Conservation (phyloP, 2,797 vertebrate species). For the Gambusia yucatana region DNA sequence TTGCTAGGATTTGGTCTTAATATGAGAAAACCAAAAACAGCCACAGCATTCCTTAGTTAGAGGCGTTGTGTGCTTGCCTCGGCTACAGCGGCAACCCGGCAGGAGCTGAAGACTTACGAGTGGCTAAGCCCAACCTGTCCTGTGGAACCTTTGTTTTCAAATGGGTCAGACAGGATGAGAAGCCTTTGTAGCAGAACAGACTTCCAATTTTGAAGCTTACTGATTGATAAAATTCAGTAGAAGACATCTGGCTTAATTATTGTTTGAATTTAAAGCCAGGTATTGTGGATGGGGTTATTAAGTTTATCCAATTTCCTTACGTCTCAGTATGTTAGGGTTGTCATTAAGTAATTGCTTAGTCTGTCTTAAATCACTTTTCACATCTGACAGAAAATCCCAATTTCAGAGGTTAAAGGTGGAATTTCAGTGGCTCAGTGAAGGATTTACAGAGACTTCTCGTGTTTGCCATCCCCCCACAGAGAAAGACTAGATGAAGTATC, state of each 20-base stretch:
- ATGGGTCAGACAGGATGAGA: slow-evolving; percentile 2
- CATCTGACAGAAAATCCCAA: slow-evolving; percentile 16
- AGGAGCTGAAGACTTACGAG: slow-evolving; percentile 35
- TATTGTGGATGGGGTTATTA: neutral
- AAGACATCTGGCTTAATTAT: neutral
- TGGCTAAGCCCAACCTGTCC: neutral
- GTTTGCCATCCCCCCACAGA: slow-evolving; percentile 17
- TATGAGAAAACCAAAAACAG: slow-evolving; percentile 14
- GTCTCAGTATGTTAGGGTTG: neutral
- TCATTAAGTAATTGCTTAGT: slow-evolving; percentile 18
- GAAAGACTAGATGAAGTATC: slow-evolving; percentile 11
- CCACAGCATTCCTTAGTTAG: slow-evolving; percentile 51
- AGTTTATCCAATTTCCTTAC: neutral
- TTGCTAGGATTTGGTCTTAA: slow-evolving; percentile 20
- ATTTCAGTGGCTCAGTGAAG: slow-evolving; percentile 5
- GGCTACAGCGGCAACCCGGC: slow-evolving; percentile 38
- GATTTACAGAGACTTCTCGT: slow-evolving; percentile 12
- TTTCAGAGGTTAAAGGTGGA: slow-evolving; percentile 27
- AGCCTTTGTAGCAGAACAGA: neutral
- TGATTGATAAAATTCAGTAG: neutral
- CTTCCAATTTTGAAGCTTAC: neutral
- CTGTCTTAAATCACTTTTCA: slow-evolving; percentile 10
- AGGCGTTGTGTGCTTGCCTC: slow-evolving; percentile 16
- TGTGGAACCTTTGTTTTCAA: slow-evolving; percentile 1
- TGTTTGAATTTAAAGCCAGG: neutral